Evolutionary conservation across 2,113 vertebrate species (phyloP), one percentile per base, ranked within the genome.

Genomic region (Larimichthys crocea): DNA sequence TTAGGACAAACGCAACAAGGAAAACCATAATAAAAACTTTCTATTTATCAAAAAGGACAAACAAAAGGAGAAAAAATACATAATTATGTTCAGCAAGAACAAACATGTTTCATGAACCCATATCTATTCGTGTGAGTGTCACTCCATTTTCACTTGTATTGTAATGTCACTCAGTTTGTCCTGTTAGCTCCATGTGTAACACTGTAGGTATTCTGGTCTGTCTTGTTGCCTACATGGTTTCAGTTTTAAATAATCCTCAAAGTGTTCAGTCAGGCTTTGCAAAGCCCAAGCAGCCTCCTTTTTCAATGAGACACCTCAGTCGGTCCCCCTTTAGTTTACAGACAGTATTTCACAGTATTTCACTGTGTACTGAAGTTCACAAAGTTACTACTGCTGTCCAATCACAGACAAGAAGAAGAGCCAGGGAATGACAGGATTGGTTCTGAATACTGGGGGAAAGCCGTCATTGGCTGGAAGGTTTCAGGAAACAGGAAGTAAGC

Each of bases 401-500:
- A 63, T 87, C 80, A 75, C 73, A 84, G 79, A 84, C 26, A 44
- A 65, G 70, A 49, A 64, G 85, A 79, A 79, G 66, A 81, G 35
- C 66, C 40, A 19, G 76, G 80, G 72, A 81, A 61, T 42, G 75
- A 86, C 48, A 20, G 69, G 80, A 89, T 53, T 75, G 78, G 84
- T 82, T 88, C 44, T 76, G 85, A 86, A 87, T 64, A 86, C 66
- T 42, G 69, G 65, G 75, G 75, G 79, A 80, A 65, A 69, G 72
- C 78, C 76, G 20, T 80, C 85, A 79, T 56, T 78, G 84, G 87
- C 85, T 87, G 35, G 68, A 86, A 66, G 75, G 74, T 77, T 80
- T 85, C 71, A 74, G 65, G 40, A 87, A 88, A 90, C 87, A 88
- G 86, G 81, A 92, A 79, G 55, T 22, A 49, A 85, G 89, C 91